These are phyloP conservation scores for Myopa testacea DNA, from an alignment of 2,888 invertebrate species.

Conservation along the genomic window DNA sequence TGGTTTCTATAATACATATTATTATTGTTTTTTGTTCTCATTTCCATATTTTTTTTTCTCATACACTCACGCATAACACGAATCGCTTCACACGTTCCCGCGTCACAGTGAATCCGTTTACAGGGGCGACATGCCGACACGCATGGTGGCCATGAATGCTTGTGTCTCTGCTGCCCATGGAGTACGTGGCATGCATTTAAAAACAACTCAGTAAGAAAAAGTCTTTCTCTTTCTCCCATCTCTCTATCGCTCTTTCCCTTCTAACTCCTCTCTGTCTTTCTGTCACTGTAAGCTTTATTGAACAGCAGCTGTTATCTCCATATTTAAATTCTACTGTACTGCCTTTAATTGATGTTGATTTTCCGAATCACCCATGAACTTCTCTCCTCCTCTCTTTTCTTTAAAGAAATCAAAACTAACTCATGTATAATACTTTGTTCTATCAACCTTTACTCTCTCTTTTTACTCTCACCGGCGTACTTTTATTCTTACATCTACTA, in stretches of 20 bases:
- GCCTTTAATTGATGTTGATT: constrained; percentile 4
- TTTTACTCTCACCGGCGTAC: no score
- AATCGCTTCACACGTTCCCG: constrained; percentile 13
- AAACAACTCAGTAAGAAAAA: constrained; percentile 58
- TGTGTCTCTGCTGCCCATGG: constrained; percentile 51
- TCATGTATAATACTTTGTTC: no score
- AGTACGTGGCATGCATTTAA: constrained; percentile 54
- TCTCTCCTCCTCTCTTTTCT: no score
- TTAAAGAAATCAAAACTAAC: no score
- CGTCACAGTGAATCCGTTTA: constrained; percentile 60
- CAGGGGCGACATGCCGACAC: constrained; percentile 64
- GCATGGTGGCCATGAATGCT: constrained; percentile 50
- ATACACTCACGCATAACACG: constrained; percentile 32
- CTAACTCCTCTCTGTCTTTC: no score
- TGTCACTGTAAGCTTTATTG: background rate
- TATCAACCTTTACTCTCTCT: no score
- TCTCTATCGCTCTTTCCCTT: no score
- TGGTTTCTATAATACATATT: background rate
- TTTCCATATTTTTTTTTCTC: constrained; percentile 37
- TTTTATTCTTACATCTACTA: no score
- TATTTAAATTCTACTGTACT: background rate
- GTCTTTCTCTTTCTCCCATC: background rate
- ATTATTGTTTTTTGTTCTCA: constrained; percentile 40
- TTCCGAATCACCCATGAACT: background rate
- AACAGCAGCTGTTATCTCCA: background rate